phyloP scores from a whole-genome alignment of 2,113 vertebrate species.

The Chionomys nivalis region DNA sequence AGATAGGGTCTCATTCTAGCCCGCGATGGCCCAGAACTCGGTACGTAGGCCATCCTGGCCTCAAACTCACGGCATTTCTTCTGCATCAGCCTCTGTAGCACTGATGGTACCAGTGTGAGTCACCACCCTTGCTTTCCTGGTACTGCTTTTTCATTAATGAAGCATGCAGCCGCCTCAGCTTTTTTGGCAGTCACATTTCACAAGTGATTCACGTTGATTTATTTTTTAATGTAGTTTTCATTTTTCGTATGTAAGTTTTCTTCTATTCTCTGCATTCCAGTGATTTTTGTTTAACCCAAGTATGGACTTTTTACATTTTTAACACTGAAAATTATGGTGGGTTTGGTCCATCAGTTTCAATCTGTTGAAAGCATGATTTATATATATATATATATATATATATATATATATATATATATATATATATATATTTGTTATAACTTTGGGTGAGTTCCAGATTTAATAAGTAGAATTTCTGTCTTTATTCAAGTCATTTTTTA shows the following conservation, averaged over 20 bases:
- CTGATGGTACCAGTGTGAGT: not conserved
- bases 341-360: constrained; percentile 3
- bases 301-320: constrained; percentile 42
- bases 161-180: not conserved
- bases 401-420: not conserved
- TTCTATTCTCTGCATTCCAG: constrained; percentile 23
- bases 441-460: constrained; percentile 28
- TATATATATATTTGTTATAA: not conserved
- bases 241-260: not conserved
- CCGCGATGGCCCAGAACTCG: not conserved
- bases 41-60: not conserved
- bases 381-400: not conserved
- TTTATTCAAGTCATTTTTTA: constrained; percentile 14
- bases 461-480: not conserved
- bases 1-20: not conserved
- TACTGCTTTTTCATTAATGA: not conserved
- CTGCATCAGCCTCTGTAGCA: not conserved
- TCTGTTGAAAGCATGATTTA: not conserved
- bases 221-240: constrained; percentile 48
- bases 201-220: constrained; percentile 58
- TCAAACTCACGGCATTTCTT: not conserved
- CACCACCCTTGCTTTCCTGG: not conserved
- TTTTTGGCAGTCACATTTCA: constrained; percentile 21
- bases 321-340: not conserved
- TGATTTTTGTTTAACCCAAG: not conserved